Conservation (phyloP, 2,888 invertebrate species). For the Euzetes globulus region DNA sequence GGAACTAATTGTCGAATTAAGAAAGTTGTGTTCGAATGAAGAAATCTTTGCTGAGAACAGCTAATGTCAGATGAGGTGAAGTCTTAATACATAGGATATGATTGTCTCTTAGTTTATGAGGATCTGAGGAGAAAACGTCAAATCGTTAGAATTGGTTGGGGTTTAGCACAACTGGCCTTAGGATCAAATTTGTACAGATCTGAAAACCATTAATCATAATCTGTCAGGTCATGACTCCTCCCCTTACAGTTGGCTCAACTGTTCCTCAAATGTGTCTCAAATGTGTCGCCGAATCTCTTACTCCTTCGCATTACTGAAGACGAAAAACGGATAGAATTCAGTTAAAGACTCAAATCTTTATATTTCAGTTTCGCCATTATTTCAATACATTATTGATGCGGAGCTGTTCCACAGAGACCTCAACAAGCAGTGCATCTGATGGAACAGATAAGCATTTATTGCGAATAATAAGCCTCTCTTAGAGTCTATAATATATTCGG, state of each 20-base stretch:
- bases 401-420: slow-evolving; percentile 11
- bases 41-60: slow-evolving; percentile 13
- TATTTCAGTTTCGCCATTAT: neutral
- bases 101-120: slow-evolving; percentile 17
- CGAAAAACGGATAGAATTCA: neutral
- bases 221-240: slow-evolving; percentile 13
- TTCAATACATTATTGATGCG: slow-evolving; percentile 15
- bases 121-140: slow-evolving; percentile 19
- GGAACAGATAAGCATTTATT: slow-evolving; percentile 2
- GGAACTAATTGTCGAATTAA: neutral
- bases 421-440: slow-evolving; percentile 9
- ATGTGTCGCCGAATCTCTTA: neutral
- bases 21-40: neutral
- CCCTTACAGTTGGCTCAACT: neutral
- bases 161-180: slow-evolving; percentile 14
- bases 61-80: slow-evolving; percentile 16
- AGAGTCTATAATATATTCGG: slow-evolving; percentile 11
- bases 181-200: slow-evolving; percentile 15
- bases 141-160: slow-evolving; percentile 10
- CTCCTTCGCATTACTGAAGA: neutral
- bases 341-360: neutral
- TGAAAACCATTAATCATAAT: slow-evolving; percentile 18
- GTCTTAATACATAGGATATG: slow-evolving; percentile 20
- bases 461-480: slow-evolving; percentile 11
- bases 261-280: neutral